Evolutionary conservation across 1,140 invertebrate species (phyloP).

Genomic region (Caenorhabditis tropicalis): DNA sequence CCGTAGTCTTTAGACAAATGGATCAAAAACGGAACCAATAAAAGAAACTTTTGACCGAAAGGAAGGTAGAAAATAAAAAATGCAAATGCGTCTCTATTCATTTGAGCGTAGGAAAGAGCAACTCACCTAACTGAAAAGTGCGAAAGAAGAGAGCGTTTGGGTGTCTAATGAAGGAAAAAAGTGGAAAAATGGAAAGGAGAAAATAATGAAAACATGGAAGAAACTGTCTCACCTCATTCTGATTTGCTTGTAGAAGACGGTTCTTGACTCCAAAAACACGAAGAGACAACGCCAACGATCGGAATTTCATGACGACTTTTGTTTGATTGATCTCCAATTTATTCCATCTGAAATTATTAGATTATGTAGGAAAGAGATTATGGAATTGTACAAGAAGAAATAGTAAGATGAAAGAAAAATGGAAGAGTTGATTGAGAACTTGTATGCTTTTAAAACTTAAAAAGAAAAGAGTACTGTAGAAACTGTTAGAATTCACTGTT

Average conservation of each 20-base stretch:
- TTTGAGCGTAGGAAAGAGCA: constrained; percentile 32
- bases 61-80: constrained; percentile 26
- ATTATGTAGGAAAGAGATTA: neutral
- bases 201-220: neutral
- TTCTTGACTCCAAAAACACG: constrained; percentile 53
- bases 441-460: too few species aligned
- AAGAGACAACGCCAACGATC: constrained; percentile 55
- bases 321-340: neutral
- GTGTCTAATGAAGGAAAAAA: constrained; percentile 15
- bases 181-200: too few species aligned
- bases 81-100: constrained; percentile 37
- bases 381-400: neutral
- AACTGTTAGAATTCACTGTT: too few species aligned
- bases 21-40: neutral
- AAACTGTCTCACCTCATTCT: constrained; percentile 46
- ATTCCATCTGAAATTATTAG: constrained; percentile 21
- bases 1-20: neutral
- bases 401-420: neutral
- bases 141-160: neutral
- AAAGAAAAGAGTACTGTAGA: too few species aligned
- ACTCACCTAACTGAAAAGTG: neutral
- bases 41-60: neutral
- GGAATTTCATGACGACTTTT: constrained; percentile 53
- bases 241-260: constrained; percentile 33
- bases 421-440: neutral